Evolutionary conservation across 2,797 vertebrate genomes (phyloP).

Genomic region (Octomys mimax): DNA sequence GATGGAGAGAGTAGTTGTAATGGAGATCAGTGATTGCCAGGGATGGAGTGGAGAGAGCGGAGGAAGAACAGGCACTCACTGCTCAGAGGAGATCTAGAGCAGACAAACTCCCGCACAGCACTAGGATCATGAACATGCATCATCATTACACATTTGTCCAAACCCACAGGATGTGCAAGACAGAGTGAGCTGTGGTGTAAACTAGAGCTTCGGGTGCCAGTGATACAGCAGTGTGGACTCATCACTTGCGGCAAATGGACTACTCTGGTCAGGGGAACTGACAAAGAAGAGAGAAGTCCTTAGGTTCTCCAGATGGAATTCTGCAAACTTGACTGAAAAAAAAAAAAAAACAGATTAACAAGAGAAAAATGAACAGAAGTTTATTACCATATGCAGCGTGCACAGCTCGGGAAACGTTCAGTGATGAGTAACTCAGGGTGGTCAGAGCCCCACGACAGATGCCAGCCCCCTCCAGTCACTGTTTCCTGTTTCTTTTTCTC

Average conservation of each 20-base stretch:
- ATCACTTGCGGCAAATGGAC: background rate
- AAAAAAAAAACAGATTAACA: background rate
- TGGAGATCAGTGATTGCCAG: background rate
- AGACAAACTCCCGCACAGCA: background rate
- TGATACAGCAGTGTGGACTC: no score
- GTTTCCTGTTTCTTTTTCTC: background rate
- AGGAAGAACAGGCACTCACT: background rate
- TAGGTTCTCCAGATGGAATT: background rate
- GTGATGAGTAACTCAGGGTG: background rate
- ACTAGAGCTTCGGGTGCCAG: background rate
- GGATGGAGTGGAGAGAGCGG: background rate
- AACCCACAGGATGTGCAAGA: background rate
- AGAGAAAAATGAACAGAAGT: background rate
- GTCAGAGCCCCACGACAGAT: background rate
- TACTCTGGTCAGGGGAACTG: no score
- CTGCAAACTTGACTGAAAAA: background rate
- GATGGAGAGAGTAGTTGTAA: background rate
- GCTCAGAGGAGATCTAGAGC: background rate
- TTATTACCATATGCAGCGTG: background rate
- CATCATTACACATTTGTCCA: background rate
- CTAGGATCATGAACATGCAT: background rate
- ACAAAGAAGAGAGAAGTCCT: background rate
- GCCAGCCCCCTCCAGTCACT: background rate
- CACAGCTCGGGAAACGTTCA: background rate
- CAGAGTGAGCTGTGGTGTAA: no score